These are phyloP conservation scores for Hipparchia semele DNA, from an alignment of 2,888 invertebrate species.

Conservation along the genomic window DNA sequence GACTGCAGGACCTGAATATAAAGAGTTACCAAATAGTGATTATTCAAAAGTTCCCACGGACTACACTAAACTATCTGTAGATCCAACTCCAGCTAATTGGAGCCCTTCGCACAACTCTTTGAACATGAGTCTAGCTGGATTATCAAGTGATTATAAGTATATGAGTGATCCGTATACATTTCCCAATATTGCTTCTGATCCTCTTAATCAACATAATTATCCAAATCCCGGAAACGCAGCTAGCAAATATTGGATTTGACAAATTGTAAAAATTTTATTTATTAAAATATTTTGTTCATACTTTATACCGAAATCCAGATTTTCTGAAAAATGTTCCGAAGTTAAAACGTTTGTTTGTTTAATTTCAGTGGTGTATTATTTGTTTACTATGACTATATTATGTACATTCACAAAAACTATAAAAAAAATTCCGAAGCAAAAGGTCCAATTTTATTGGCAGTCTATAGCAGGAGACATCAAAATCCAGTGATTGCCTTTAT, in stretches of 20 bases:
- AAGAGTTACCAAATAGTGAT: conserved; percentile 75
- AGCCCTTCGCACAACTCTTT: conserved; percentile 76
- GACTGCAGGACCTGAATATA: conserved; percentile 67
- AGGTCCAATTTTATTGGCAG: no score
- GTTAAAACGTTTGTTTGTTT: no score
- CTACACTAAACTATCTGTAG: conserved; percentile 75
- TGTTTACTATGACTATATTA: no score
- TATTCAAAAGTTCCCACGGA: conserved; percentile 83
- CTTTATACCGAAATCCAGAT: no score
- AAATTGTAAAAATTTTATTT: conserved; percentile 28
- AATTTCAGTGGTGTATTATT: no score
- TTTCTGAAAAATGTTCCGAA: no score
- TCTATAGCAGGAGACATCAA: no score
- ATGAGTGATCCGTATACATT: conserved; percentile 80
- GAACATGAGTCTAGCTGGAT: conserved; percentile 75
- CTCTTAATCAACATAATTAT: conserved; percentile 74
- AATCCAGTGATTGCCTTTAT: background rate
- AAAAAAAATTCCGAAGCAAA: background rate
- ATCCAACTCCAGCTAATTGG: conserved; percentile 82
- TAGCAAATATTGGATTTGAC: conserved; percentile 81
- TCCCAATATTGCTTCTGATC: conserved; percentile 69
- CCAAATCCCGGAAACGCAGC: conserved; percentile 70
- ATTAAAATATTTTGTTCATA: background rate
- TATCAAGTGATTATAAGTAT: conserved; percentile 78
- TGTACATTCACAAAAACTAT: background rate